Base-by-base conservation (phyloP, 2,888 invertebrate species). In the Trypoxylon attenuatum region DNA sequence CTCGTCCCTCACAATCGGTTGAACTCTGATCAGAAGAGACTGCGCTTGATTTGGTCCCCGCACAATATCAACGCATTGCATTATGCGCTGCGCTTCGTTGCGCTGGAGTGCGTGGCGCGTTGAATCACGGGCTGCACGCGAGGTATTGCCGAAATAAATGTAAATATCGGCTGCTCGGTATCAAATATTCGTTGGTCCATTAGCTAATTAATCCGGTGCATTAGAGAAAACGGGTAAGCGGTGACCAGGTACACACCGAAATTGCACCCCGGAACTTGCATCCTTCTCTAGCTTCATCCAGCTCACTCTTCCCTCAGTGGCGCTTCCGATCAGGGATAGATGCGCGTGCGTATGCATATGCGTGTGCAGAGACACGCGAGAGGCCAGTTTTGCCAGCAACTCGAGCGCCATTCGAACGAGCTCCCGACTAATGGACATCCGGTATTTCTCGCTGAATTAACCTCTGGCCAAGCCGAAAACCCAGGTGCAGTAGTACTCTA, bases 181-280 rank as follows among this genome's bases (percentile, higher is more conserved):
- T 73, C 77, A 76, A 79, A 81, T 76, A 80, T 82, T 80, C 81
- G 82, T 83, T 82, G 82, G 77, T 72, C 80, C 82, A 83, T 85
- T 83, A 85, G 81, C 80, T 84, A 84, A 86, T 84, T 84, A 85
- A 84, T 82, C 80, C 74, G 58, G 62, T 53, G 73, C 73, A 80
- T 79, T 80, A 82, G 80, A 79, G 80, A 83, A 78, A 77, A 78
- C 69, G 67, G 63, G 49, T 27, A 54, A 42, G 50, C 27, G 13
- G 66, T 15, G 13, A 4, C 13, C 29, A 23, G 42, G 54, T 66
- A 45, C 33, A 18, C 49, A 22, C 33, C 16, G 25, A 27, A 57
- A 53, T 68, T 50, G 69, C 25, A 38, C n/a, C n/a, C n/a, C n/a
- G n/a, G n/a, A n/a, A 46, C 2, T 16, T 22, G 46, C 13, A 22